Conservation (phyloP, 1,140 invertebrate species). For the Philotrypesis tridentata region DNA sequence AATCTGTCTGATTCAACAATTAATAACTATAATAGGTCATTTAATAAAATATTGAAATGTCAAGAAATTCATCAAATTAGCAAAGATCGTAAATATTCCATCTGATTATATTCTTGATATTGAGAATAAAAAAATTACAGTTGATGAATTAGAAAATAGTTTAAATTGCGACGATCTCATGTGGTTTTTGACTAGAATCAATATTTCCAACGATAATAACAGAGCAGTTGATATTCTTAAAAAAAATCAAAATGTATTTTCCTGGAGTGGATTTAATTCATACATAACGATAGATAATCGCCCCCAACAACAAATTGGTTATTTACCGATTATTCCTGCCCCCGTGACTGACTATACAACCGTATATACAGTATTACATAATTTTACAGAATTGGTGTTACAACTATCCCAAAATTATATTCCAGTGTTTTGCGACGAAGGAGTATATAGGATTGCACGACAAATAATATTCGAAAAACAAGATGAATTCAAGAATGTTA, state of each 20-base stretch:
- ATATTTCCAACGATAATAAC: background rate
- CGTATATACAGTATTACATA: background rate
- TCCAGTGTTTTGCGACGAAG: constrained; percentile 44
- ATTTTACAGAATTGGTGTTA: constrained; percentile 29
- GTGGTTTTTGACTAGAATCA: background rate
- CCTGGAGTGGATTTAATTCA: constrained; percentile 18
- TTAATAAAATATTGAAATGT: background rate
- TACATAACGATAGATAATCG: background rate
- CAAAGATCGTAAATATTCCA: background rate
- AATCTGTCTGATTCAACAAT: background rate
- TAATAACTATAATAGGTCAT: constrained; percentile 9
- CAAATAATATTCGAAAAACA: background rate
- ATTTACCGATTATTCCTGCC: background rate
- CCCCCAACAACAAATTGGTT: background rate
- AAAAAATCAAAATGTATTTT: background rate
- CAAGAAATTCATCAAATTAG: background rate
- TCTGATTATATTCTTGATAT: background rate
- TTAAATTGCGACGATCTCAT: background rate
- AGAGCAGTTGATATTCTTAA: background rate
- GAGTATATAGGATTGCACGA: constrained; percentile 38
- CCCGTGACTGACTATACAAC: background rate
- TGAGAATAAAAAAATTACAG: background rate
- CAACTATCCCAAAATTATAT: constrained; percentile 45
- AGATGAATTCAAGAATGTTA: constrained; percentile 43
- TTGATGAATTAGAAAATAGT: background rate